Percentiles rank a stretch among this genome's conserved stretches.
phyloP scores from a whole-genome alignment of 2,113 vertebrate genomes.

The Neolamprologus longior region DNA sequence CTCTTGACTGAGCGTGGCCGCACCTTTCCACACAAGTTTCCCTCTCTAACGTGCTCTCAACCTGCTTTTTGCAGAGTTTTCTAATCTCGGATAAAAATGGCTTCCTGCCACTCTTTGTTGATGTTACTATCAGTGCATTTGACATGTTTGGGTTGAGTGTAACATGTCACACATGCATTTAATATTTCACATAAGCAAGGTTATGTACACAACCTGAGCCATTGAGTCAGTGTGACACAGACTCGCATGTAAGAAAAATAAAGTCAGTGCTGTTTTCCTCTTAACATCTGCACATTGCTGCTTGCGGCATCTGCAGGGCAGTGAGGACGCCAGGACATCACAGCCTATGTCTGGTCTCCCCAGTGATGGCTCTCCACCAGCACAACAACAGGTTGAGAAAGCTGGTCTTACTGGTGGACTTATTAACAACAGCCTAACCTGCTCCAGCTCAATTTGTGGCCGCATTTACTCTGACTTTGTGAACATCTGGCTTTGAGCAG shows the following conservation, averaged over 20 bases:
- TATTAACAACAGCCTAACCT: slow-evolving; percentile 53
- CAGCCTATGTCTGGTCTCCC: slow-evolving; percentile 57
- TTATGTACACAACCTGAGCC: neutral
- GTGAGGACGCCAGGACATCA: slow-evolving; percentile 58
- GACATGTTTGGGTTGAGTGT: neutral
- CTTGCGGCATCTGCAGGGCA: slow-evolving; percentile 63
- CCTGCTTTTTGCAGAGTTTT: neutral
- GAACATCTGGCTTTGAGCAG: slow-evolving; percentile 14
- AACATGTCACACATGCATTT: neutral
- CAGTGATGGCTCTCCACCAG: slow-evolving; percentile 53
- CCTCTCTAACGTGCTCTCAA: neutral
- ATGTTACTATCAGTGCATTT: neutral
- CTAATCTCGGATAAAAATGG: neutral
- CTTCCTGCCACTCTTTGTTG: neutral
- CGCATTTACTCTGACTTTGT: neutral
- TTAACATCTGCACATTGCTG: slow-evolving; percentile 53
- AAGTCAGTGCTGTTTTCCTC: neutral
- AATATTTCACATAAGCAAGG: neutral
- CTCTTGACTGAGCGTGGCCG: neutral
- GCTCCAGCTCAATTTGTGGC: neutral
- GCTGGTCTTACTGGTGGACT: slow-evolving; percentile 21
- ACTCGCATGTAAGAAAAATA: neutral
- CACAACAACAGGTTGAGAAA: slow-evolving; percentile 53
- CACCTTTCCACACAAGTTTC: neutral
- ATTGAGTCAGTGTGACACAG: neutral